phyloP scores from a whole-genome alignment of 2,113 vertebrate genomes.

The Corythaeola cristata region DNA sequence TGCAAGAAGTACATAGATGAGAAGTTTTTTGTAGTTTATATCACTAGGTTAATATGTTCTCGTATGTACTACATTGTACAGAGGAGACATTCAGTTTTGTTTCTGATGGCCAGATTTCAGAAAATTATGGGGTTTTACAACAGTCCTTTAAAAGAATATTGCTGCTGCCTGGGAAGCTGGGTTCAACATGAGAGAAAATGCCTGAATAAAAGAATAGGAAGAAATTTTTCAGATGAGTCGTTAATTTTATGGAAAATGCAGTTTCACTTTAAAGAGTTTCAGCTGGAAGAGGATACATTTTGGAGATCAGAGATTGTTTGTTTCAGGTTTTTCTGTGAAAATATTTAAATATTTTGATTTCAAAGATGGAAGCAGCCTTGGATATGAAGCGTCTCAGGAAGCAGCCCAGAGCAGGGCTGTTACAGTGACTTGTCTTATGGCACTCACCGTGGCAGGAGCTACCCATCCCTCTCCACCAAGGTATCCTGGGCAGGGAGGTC shows the following conservation, averaged over 20 bases:
- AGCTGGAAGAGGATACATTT: background rate
- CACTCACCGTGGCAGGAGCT: background rate
- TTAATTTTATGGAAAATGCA: background rate
- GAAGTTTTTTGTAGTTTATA: background rate
- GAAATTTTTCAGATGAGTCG: background rate
- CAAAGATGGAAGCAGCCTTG: background rate
- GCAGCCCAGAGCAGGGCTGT: background rate
- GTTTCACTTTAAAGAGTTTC: background rate
- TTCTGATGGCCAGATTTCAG: background rate
- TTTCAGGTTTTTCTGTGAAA: background rate
- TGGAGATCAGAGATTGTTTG: background rate
- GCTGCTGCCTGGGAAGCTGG: background rate
- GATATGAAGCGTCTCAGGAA: background rate
- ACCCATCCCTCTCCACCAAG: background rate
- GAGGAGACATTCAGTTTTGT: background rate
- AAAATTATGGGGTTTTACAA: fast-evolving
- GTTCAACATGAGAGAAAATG: background rate
- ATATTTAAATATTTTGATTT: background rate
- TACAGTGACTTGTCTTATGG: background rate
- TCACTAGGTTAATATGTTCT: background rate
- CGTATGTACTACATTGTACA: fast-evolving
- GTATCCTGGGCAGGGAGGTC: background rate
- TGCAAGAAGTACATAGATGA: background rate
- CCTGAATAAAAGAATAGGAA: background rate
- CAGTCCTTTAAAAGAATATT: background rate